Conservation (phyloP, 2,113 vertebrate genomes). For the Anolis sagrei region DNA sequence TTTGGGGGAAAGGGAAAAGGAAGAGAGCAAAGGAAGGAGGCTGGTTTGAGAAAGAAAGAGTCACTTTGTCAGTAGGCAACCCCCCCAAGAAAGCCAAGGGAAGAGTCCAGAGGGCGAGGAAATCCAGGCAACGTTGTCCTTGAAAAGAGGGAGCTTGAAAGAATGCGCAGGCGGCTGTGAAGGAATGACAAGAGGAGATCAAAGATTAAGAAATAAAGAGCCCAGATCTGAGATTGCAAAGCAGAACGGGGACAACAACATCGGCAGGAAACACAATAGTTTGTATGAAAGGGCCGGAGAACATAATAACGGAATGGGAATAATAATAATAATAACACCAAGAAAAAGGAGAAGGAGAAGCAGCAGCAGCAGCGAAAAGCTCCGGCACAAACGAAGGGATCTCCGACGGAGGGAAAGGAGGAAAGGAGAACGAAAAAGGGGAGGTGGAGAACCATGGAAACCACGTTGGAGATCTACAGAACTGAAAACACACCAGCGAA, state of each 20-base stretch:
- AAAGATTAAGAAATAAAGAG: background rate
- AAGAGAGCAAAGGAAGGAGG: too few relatives aligned
- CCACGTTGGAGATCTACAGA: too few relatives aligned
- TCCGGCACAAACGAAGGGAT: background rate
- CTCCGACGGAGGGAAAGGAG: background rate
- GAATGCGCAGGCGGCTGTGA: background rate
- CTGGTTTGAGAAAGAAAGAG: background rate
- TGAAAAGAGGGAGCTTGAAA: background rate
- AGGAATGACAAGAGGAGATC: background rate
- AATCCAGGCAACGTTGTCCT: background rate
- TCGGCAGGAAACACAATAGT: background rate
- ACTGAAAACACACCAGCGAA: background rate
- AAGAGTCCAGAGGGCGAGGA: background rate
- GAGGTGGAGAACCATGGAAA: background rate
- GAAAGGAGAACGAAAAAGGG: background rate
- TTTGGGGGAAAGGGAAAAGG: background rate
- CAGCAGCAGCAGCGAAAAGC: background rate
- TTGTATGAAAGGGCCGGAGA: background rate
- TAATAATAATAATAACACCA: too few relatives aligned
- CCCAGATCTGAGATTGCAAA: background rate
- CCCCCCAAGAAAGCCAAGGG: background rate
- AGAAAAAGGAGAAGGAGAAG: background rate
- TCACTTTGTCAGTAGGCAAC: background rate
- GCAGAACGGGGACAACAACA: background rate
- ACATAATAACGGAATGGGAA: background rate